Base-by-base conservation (phyloP, 2,888 invertebrate genomes). In the Desoria tigrina region DNA sequence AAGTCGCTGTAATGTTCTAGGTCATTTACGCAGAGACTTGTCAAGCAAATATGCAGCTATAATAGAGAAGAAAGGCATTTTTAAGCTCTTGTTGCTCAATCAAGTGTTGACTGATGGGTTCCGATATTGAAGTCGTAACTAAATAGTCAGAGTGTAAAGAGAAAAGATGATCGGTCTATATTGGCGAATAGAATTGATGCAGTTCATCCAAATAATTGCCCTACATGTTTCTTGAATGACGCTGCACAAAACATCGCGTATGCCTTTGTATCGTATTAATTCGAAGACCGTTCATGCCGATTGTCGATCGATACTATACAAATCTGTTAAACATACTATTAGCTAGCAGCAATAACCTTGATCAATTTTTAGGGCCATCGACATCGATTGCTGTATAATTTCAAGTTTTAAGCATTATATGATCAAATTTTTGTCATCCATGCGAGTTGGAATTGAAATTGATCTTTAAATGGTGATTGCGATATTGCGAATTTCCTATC, bases 181-280 rank as follows among this genome's bases (percentile, higher is more conserved):
- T 45, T n/a, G 45, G 21, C 16, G 45, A n/a, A 16, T 16, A 45
- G 21, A 18, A 21, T 45, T 45, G 45, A 45, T 16, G 45, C n/a
- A 45, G 45, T 45, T 45, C 45, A 45, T 45, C 45, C 45, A 16
- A 45, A 45, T 45, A 45, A 45, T 45, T 45, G 45, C 45, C 45
- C 45, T 45, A 45, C 45, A 45, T 45, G 45, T 45, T 21, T 45
- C 45, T 6, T 3, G n/a, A 16, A 45, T 45, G 45, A 45, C 45
- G 16, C 6, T 18, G 45, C 45, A 45, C 45, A 45, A 45, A 11
- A n/a, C 6, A 45, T 45, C 16, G 45, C 16, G 45, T 45, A 16
- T 11, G 11, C 32, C 11, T 32, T 32, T 32, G 32, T 32, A 32
- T 11, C 32, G n/a, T n/a, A n/a, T 32, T 32, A 32, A 32, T 32